These are phyloP conservation scores for Hydroisotoma schaefferi DNA, from an alignment of 2,888 invertebrate genomes.

Conservation along the genomic window DNA sequence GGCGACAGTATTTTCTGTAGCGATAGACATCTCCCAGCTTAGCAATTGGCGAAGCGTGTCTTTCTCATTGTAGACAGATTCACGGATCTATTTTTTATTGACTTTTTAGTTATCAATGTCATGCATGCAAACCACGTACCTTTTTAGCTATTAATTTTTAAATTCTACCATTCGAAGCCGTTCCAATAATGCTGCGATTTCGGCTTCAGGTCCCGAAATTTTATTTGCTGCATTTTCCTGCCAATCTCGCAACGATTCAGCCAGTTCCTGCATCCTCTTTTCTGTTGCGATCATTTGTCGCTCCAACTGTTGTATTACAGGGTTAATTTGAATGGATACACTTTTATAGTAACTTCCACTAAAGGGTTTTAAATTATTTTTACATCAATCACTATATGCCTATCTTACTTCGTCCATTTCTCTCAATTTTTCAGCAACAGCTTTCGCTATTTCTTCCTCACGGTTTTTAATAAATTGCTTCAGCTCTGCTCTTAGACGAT, in stretches of 20 bases:
- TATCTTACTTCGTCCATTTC: constrained; percentile 41
- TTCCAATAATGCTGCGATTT: constrained; percentile 32
- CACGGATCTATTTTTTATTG: constrained; percentile 26
- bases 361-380: not conserved
- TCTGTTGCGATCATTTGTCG: constrained; percentile 31
- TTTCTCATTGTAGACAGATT: constrained; percentile 39
- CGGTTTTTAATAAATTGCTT: constrained; percentile 36
- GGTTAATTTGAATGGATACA: not conserved
- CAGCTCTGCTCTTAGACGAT: constrained; percentile 32
- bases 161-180: constrained; percentile 27
- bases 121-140: not conserved
- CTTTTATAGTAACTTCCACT: not conserved
- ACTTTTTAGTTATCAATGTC: not conserved
- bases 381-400: too few species aligned
- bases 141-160: not conserved
- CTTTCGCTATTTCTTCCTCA: constrained; percentile 40
- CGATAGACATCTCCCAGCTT: constrained; percentile 44
- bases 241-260: constrained; percentile 38
- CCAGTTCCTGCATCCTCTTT: constrained; percentile 28
- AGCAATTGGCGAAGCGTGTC: constrained; percentile 39
- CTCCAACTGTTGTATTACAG: constrained; percentile 18
- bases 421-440: constrained; percentile 31
- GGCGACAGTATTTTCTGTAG: constrained; percentile 34
- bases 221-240: constrained; percentile 35
- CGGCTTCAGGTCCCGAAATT: constrained; percentile 33